A percentile compares a stretch with the other conserved stretches of the same genome.
These are phyloP conservation scores for Hirtodrosophila confusa DNA, from an alignment of 2,888 invertebrate genomes.

Conservation along the genomic window DNA sequence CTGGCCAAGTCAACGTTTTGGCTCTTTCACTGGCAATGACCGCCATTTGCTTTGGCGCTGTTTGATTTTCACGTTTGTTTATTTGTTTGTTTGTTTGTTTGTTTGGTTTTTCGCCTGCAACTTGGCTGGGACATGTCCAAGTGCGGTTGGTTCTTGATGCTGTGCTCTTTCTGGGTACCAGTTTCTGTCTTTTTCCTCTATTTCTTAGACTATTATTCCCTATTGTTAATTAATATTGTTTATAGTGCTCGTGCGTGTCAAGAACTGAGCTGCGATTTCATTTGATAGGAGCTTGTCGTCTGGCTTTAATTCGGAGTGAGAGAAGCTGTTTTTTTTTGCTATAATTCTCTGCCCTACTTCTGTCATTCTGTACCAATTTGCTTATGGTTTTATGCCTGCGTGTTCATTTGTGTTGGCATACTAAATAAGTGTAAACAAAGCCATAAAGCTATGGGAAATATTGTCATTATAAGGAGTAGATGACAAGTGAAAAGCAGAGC, in stretches of 20 bases:
- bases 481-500: neutral
- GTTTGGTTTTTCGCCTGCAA: slow-evolving; percentile 61
- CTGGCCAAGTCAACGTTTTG: slow-evolving; percentile 39
- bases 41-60: slow-evolving; percentile 64
- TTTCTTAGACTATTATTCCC: slow-evolving; percentile 2
- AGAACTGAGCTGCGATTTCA: slow-evolving; percentile 22
- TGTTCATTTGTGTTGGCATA: neutral
- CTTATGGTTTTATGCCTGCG: slow-evolving; percentile 25
- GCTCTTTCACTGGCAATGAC: slow-evolving; percentile 75
- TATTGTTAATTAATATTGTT: slow-evolving; percentile 62
- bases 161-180: slow-evolving; percentile 59
- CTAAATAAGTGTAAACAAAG: slow-evolving; percentile 31
- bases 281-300: slow-evolving; percentile 22
- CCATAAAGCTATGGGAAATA: slow-evolving; percentile 25
- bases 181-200: slow-evolving; percentile 29
- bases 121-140: slow-evolving; percentile 30
- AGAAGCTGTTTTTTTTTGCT: neutral
- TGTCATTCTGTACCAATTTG: slow-evolving; percentile 25
- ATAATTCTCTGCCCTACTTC: slow-evolving; percentile 52
- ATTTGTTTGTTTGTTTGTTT: slow-evolving; percentile 40
- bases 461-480: slow-evolving; percentile 2
- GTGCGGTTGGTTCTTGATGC: slow-evolving; percentile 27
- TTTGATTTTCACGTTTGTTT: slow-evolving; percentile 74
- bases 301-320: slow-evolving; percentile 15
- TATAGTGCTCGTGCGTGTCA: slow-evolving; percentile 59